Percentiles rank a stretch among this genome's conserved stretches.
Conservation (phyloP, 2,888 invertebrate genomes). For the Acrocyrtus sp. region DNA sequence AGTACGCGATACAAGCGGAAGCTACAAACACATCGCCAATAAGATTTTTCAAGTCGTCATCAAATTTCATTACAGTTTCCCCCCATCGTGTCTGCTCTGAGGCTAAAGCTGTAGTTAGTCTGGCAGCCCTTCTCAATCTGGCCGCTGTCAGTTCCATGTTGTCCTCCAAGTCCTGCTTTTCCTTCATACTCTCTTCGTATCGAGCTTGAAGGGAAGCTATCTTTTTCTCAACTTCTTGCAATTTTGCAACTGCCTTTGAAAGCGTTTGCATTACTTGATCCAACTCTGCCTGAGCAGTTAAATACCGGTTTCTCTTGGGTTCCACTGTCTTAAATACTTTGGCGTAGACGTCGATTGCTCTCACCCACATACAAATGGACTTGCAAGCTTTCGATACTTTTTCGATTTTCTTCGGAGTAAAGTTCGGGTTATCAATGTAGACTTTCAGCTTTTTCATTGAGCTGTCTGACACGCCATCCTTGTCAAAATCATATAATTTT, state of each 20-base stretch:
- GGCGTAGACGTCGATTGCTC: conserved; percentile 89
- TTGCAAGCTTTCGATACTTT: conserved; percentile 89
- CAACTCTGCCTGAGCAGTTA: conserved; percentile 73
- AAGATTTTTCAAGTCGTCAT: conserved; percentile 76
- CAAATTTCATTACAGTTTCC: conserved; percentile 77
- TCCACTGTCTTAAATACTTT: conserved; percentile 88
- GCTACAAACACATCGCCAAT: conserved; percentile 89
- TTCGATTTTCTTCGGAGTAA: conserved; percentile 83
- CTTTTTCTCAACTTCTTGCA: conserved; percentile 84
- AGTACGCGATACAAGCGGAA: conserved; percentile 88
- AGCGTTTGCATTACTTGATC: conserved; percentile 80
- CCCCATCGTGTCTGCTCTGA: conserved; percentile 90
- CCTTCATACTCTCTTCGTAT: conserved; percentile 78
- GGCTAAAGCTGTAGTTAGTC: conserved; percentile 85
- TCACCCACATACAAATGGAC: conserved; percentile 92
- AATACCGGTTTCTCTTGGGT: conserved; percentile 76
- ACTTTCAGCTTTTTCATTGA: conserved; percentile 81
- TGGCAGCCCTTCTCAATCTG: conserved; percentile 82
- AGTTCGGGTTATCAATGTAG: conserved; percentile 87
- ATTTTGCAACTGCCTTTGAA: conserved; percentile 81
- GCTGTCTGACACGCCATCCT: conserved; percentile 84
- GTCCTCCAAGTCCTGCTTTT: conserved; percentile 78
- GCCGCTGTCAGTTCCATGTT: conserved; percentile 82
- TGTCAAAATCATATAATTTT: conserved; percentile 84
- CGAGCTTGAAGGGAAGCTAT: conserved; percentile 71